Evolutionary conservation across 2,113 vertebrate genomes (phyloP), one percentile per base, ranked within the genome.

Genomic region (Athene noctua): DNA sequence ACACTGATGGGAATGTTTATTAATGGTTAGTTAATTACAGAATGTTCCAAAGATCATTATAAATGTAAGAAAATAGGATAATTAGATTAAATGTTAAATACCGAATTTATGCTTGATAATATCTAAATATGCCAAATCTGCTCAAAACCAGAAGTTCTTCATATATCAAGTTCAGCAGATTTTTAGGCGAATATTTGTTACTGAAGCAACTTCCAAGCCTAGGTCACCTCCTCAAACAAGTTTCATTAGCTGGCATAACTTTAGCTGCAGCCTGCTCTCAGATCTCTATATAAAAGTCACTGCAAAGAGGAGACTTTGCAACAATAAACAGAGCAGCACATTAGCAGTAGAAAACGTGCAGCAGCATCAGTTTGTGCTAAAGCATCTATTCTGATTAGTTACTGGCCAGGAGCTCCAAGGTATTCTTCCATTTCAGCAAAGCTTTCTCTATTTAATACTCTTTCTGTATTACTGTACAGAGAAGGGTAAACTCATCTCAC

Each of bases 81-180:
- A 94, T 94, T 88, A 85, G 58, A 95, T 94, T 93, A 59, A 95
- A 93, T 61, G 34, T 80, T 83, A 93, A 95, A 85, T 63, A 93
- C 63, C 55, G 58, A 83, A 80, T 86, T 94, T 87, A 65, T 70
- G 55, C 58, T 83, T 86, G 49, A 82, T 61, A 88, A 52, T 78
- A 94, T 62, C 66, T 11, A 78, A 85, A 91, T 67, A 66, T 66
- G 88, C 77, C 95, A 91, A 90, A 85, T 40, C 84, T 78, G 82
- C 73, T 91, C 44, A 75, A 91, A 86, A 12, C 16, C 40, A 67
- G 62, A 73, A 86, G 30, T 52, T 79, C 57, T 71, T 52, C 27
- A 15, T n/a, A 36, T 30, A 79, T 63, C 52, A 74, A 74, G 27
- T 88, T 96, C 86, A 89, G 90, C 77, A 79, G 32, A 81, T 88